Conservation (phyloP, 2,888 invertebrate genomes). For the Patella caerulea region DNA sequence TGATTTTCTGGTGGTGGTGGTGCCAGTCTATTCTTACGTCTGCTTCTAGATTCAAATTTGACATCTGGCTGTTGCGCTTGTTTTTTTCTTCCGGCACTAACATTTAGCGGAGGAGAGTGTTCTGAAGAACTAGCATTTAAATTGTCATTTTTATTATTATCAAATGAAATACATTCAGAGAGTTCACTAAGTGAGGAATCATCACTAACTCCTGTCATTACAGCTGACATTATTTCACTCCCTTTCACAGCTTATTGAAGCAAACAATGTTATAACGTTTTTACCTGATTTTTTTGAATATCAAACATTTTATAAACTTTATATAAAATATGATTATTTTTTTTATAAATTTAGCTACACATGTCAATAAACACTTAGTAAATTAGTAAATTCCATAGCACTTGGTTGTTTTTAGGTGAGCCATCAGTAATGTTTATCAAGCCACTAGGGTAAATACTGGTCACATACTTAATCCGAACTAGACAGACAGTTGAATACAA, state of each 20-base stretch:
- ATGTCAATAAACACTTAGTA: neutral
- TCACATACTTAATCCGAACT: neutral
- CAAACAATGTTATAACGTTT: too few species aligned
- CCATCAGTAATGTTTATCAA: neutral
- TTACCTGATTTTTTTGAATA: too few species aligned
- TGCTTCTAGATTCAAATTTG: neutral
- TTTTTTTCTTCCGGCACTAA: neutral
- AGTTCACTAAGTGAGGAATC: slow-evolving; percentile 4
- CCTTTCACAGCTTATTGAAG: too few species aligned
- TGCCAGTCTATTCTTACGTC: slow-evolving; percentile 25
- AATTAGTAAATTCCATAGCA: neutral
- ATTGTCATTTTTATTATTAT: too few species aligned
- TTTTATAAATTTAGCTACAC: too few species aligned
- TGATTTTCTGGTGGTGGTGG: slow-evolving; percentile 26
- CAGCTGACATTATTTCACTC: too few species aligned
- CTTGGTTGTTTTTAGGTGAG: neutral
- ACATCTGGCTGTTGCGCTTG: neutral
- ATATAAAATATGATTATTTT: too few species aligned
- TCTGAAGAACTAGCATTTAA: neutral
- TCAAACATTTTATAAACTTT: too few species aligned
- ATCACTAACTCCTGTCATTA: neutral
- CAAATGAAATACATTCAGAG: neutral
- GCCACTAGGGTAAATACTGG: neutral
- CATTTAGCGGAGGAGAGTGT: neutral
- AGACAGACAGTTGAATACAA: neutral